Evolutionary conservation across 2,888 invertebrate species (phyloP), one percentile per base, ranked within the genome.

Genomic region (Drosophila merina): DNA sequence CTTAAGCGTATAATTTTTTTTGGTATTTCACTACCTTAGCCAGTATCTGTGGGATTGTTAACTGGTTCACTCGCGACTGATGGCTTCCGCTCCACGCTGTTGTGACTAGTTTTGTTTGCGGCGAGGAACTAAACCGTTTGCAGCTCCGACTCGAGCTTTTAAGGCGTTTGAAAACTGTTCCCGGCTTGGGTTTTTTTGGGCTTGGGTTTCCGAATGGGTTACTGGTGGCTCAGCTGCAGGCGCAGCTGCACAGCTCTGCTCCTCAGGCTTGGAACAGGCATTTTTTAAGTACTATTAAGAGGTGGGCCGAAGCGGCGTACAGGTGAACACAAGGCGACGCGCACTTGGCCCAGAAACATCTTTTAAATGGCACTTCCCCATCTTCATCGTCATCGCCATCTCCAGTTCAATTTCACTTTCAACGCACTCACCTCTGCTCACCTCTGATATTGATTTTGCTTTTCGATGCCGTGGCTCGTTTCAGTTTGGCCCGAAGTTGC

Each of bases 81-180:
- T 68, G 67, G 72, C 63, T 74, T 79, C 74, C 77, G 76, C 70
- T 81, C 59, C 67, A 68, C 71, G 59, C 54, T 76, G 77, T 83
- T 80, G 86, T 83, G 89, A 89, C 89, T 89, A 89, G 90, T 86
- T 88, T 83, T 88, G 88, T 89, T 89, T 89, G 85, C 88, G 82
- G 88, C 87, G 89, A 89, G 89, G 89, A 89, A 89, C 89, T 89
- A 89, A 89, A 89, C 90, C 85, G 87, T 74, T 78, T 81, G 77
- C 76, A 82, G 88, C 76, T 75, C 76, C 80, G 77, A 57, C 79
- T 72, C 78, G 72, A 64, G 81, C 83, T 89, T 89, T 79, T 89
- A 89, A 80, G 75, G 72, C 62, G 55, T 50, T 72, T 70, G 72
- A 78, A 59, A 72, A 58, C 71, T 56, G 62, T 72, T 57, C 72